Base-by-base conservation (phyloP, 2,113 vertebrate species). In the Chlorodrepanis virens region DNA sequence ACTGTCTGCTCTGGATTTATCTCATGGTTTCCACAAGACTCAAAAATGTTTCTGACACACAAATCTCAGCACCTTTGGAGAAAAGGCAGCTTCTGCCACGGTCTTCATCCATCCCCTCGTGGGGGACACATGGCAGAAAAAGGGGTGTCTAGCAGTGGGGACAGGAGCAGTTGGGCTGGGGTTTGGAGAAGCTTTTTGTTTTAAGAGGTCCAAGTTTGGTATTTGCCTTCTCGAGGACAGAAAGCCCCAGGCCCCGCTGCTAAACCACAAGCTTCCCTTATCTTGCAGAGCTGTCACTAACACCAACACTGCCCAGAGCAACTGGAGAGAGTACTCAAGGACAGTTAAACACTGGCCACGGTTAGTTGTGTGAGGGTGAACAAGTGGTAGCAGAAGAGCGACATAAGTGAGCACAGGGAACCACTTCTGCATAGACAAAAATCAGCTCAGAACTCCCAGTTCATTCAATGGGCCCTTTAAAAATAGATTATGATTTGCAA, bases 301-400 rank as follows among this genome's bases (percentile, higher is more conserved):
- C 52, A 45, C 29, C 71, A 53, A 9, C 25, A 28, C 14, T 77
- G 24, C 47, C 40, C 47, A 74, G 29, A 40, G 23, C 25, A 1
- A 53, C 12, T 19, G 0, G 0, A 86, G n/a, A 59, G n/a, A 20
- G 42, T n/a, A 33, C 54, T 28, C 19, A 69, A 61, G 28, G 18
- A 44, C 23, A 23, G 14, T 15, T 80, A 39, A 68, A 56, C 9
- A 31, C 37, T 9, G 33, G 19, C 24, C 52, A 20, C 2, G 3
- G 31, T 71, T 21, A 33, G 31, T n/a, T 69, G 20, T 17, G 24
- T 40, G 56, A 54, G 45, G 6, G 44, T 39, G 49, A 53, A 47
- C 40, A 76, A 69, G 60, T 2, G 23, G 22, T 13, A 28, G 12
- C 50, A 87, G 42, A 7, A 81, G 22, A 2, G 0, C 14, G 42